Evolutionary conservation across 2,888 invertebrate species (phyloP), one percentile per base, ranked within the genome.

Genomic region (Torymus auratus): DNA sequence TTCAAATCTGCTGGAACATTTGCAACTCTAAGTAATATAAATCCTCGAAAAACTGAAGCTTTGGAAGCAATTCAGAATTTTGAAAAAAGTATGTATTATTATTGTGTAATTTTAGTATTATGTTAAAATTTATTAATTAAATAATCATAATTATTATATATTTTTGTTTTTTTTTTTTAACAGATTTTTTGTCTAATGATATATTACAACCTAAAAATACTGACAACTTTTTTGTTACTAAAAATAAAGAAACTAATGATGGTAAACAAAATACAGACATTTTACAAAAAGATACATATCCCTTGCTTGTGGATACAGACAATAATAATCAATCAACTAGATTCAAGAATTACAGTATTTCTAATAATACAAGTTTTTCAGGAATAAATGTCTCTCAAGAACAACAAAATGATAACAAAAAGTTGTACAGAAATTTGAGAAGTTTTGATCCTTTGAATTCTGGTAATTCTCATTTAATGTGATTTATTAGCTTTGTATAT

Each of bases 21-120:
- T 60, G 85, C 87, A 55, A 87, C 86, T 10, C 69, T 89, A 2
- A 85, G 83, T 64, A 83, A 87, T 20, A 86, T 89, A 78, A 84
- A 78, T 69, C 86, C 86, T 15, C 65, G 85, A 52, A 87, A 87
- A 78, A 71, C 80, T 52, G 15, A 52, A 71, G 65, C 56, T 64
- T 58, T 71, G 12, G 78, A 81, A n/a, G 64, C 15, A 17, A 80
- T 79, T 64, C 53, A 17, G 74, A 80, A 70, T 62, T 77, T 83
- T 80, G 79, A 81, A 76, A 76, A 79, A 81, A 84, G 87, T 88
- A 86, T 60, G 75, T 56, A 72, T 17, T 23, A 61, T 14, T 12
- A 67, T 53, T 14, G 11, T 67, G 56, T 53, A 52, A 55, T 15
- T 68, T 23, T 80, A 60, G 55, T 60, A 17, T 70, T 12, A 23